These are phyloP conservation scores for Acanthacorydalis orientalis DNA, from an alignment of 2,888 invertebrate species.

Conservation along the genomic window DNA sequence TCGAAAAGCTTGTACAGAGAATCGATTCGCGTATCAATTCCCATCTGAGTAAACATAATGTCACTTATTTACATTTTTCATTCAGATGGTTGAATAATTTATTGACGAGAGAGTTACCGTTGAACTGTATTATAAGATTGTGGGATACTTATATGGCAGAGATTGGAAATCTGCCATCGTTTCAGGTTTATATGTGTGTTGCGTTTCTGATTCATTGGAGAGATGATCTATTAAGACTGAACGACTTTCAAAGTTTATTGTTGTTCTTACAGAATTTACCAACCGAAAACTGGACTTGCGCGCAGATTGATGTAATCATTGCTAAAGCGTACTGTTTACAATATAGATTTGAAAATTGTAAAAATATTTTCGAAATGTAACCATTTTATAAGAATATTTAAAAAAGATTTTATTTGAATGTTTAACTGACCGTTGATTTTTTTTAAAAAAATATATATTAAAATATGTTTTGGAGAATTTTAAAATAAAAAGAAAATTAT, in stretches of 20 bases:
- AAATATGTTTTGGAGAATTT: no score
- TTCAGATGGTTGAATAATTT: slow-evolving; percentile 98
- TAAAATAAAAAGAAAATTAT: no score
- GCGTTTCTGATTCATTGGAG: slow-evolving; percentile 86
- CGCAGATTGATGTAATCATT: slow-evolving; percentile 76
- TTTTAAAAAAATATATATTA: no score
- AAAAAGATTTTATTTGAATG: no score
- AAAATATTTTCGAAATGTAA: no score
- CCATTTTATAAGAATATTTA: no score
- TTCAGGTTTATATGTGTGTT: slow-evolving; percentile 91
- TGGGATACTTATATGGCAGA: slow-evolving; percentile 95
- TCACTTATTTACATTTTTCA: slow-evolving; percentile 91
- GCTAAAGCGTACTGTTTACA: slow-evolving; percentile 92
- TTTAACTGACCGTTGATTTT: no score
- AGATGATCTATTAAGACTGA: slow-evolving; percentile 63
- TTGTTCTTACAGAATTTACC: slow-evolving; percentile 85
- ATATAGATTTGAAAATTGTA: slow-evolving; percentile 52
- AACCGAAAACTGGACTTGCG: slow-evolving; percentile 83
- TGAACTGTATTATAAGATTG: slow-evolving; percentile 79
- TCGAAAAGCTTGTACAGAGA: slow-evolving; percentile 78
- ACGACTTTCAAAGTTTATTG: slow-evolving; percentile 90
- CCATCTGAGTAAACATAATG: slow-evolving; percentile 74
- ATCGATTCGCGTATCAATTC: slow-evolving; percentile 75
- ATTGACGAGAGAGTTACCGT: slow-evolving; percentile 80
- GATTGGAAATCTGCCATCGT: slow-evolving; percentile 80